Base-by-base conservation (phyloP, 2,797 vertebrate genomes). In the Sciurus vulgaris region DNA sequence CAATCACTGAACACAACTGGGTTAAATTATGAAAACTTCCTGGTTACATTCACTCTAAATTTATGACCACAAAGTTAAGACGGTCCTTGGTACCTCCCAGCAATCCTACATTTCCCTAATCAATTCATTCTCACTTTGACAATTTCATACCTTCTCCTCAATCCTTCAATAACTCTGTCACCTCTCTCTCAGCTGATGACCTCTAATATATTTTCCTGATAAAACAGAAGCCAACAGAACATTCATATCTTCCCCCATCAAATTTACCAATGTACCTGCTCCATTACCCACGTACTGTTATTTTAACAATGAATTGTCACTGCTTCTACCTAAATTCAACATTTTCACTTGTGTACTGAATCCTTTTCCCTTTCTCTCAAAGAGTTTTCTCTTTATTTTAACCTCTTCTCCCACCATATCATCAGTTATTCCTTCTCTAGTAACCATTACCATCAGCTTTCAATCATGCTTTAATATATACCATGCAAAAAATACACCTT, bases 351-450 rank as follows among this genome's bases (percentile, higher is more conserved):
- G 4, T 15, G 26, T 78, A 38, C 54, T 81, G 3, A 9, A 88
- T 67, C 81, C 26, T 77, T 28, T 77, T 78, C 59, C 54, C 56
- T 35, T 84, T 90, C 73, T 74, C 26, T 74, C 15, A 88, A 74
- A 76, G 24, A 91, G 18, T 82, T 67, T 92, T 86, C 70, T 72
- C 65, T 63, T 82, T 35, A 92, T 56, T 65, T 92, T 79, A 94
- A 56, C 26, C 44, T 90, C 56, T 54, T 69, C 20, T 91, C 18
- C 44, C 47, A 89, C 69, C 15, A 79, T 10, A 92, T 49, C 65
- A 61, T 85, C 65, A 79, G 15, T 65, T 86, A 92, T 85, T 77
- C 72, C 78, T 96, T 92, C 54, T 65, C 81, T 86, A 89, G 47
- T 28, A 69, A 76, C 13, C 15, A 95, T 72, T 93, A 84, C 35